Base-by-base conservation (phyloP, 2,113 vertebrate species). In the Labeo rohita region DNA sequence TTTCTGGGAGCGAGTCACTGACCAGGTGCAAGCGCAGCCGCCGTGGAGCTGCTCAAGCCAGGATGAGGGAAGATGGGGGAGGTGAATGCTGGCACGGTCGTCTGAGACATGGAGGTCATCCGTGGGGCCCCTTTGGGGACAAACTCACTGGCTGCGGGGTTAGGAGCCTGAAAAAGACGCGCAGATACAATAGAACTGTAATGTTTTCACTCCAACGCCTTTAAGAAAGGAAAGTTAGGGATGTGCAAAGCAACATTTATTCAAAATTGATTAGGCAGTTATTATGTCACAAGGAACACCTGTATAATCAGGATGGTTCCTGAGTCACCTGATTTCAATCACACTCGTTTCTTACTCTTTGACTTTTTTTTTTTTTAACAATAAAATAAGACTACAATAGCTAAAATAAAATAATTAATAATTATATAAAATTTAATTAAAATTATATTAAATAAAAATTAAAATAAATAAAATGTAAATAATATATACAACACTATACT, bases 111-210 rank as follows among this genome's bases (percentile, higher is more conserved):
- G 87, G 96, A 95, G 94, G 96, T 95, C 94, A 99, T 96, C 88
- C 97, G 96, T 80, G 98, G 97, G 91, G 96, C 96, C 94, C 97
- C 98, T 94, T 99, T 99, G 84, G 98, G 98, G 93, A 99, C 97
- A 93, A 99, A 99, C 88, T 99, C 98, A 86, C 93, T 98, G 92
- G 98, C 98, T 93, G 98, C 92, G 80, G 98, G 98, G 93, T 99
- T 99, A 93, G 98, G 98, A 94, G 97, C 94, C 98, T 99, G 92
- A 93, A 59, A 63, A 50, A 13, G 81, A 21, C 74, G 49, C 54
- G 7, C 56, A 66, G 18, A 88, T 28, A 83, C 76, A 15, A 85
- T 21, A 87, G 49, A 83, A 11, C 18, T 28, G 21, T 73, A 12
- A 74, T 45, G 23, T 11, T 50, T 80, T 72, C 43, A 49, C 13